Base-by-base conservation (phyloP, 2,888 invertebrate species). In the Venusia cambrica region DNA sequence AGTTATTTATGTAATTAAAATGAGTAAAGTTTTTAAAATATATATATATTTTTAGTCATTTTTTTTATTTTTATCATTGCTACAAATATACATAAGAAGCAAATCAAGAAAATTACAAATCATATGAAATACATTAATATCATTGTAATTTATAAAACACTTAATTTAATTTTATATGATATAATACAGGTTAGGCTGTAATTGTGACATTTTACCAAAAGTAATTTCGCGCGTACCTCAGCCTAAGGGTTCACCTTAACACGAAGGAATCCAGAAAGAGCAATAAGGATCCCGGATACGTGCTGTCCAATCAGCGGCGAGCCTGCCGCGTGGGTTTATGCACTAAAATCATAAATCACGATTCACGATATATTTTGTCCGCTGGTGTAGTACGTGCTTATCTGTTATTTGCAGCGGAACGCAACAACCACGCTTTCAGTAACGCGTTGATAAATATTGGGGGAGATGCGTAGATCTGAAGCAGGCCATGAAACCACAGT, bases 331-430 rank as follows among this genome's bases (percentile, higher is more conserved):
- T 53, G 26, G 54, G 57, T 51, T 57, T 62, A 55, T 68, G 62
- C 62, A 68, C 71, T 69, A 68, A 72, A 74, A 71, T 73, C 75
- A 79, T 85, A 84, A 85, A 85, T 84, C 81, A 79, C 64, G 71
- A n/a, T n/a, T n/a, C n/a, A n/a, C n/a, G 65, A 75, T 80, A 81
- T 81, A 83, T 85, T 77, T 73, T 69, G 68, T 60, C 57, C 52
- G 75, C 59, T 80, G 78, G 68, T 62, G 55, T 60, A 58, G 69
- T 62, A 73, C 78, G 79, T 78, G 83, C 80, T 85, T 84, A 85
- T 84, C 85, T 75, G 72, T 63, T 78, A 71, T 80, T 84, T 76
- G 83, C 80, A 81, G 73, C 56, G 62, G 57, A 70, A 73, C 63
- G 66, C 22, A 28, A 22, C 31, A 31, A 13, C 25, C 11, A 57